Evolutionary conservation across 92 coral and sea anemone genomes (phyloP), one percentile per base, ranked within the genome.

Genomic region (Meandrina meandrites): DNA sequence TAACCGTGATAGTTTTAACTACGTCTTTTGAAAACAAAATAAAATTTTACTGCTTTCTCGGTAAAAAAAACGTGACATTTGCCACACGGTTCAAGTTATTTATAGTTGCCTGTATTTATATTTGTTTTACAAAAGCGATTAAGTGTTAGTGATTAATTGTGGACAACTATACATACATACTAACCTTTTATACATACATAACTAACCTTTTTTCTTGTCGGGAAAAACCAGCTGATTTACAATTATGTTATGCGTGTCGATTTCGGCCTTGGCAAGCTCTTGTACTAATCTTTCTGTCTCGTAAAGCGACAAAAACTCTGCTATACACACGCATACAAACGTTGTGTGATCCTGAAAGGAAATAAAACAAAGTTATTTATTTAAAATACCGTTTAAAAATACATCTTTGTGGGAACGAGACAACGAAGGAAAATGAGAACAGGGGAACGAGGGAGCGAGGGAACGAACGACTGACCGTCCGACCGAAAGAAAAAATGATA

Each of bases 271-370:
- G 16, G 97, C 87, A 57, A 97, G 86, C 77, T 97, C 99, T 83
- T 97, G 99, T 17, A 97, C 95, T 40, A 97, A 85, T 88, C 99
- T 90, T 79, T 97, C 99, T 19, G 99, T 97, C 83, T 97, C 99
- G 75, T 92, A 97, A 57, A 97, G 87, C 19, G 99, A 97, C 78
- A 97, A 68, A 87, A 97, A 97, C 85, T 97, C 99, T 10, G 98
- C 96, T 85, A 97, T 97, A 66, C 99, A 97, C 35, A 97, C 99
- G 71, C 99, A 97, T 7, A 97, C 96, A 76, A 97, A 97, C 42
- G 99, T 97, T 35, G 99, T 97, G 83, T 97, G 99, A 1, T 97
- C 99, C 99, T 97, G 83, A 2, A 73, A 90, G 64, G 48, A 60
- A 58, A 22, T 13, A 58, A 82, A 72, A 83, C 28, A 56, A 27